Evolutionary conservation across 23 tunicate species (phyloP), one percentile per base, ranked within the genome.

Genomic region (Phallusia fumigata): DNA sequence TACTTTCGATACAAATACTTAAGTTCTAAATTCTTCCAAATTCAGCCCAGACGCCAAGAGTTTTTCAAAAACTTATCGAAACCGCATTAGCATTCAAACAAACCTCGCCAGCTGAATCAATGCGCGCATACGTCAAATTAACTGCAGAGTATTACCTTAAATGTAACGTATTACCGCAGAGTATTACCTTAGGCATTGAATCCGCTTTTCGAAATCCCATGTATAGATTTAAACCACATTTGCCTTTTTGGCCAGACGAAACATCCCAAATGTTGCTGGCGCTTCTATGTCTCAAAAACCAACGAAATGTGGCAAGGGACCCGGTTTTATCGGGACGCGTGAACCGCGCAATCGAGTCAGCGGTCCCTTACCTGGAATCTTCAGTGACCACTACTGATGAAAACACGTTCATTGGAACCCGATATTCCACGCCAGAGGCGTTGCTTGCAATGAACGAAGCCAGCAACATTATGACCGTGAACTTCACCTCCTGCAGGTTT

Each of bases 341-440:
- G 3, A 24, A 58, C 28, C 8, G 28, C 28, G 69, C 78, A 6
- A 74, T 34, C 35, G 12, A 33, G 19, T 33, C 40, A 31, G 78
- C 78, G 3, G 16, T 74, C 5, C 1, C 78, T 16, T 74, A 33
- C 33, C 35, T 74, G 40, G 78, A 74, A 74, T 30, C 78, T 28
- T 74, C 78, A 0, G 78, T 31, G 78, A 74, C 12, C 2, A 34
- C 33, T 34, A 5, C 12, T 5, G 78, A 33, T 3, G 78, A 74
- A 33, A 19, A 30, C 44, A 34, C 44, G 40, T 74, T 18, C 10
- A 28, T 74, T 19, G 78, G 78, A 74, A 74, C 12, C 44, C 40
- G 44, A 30, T 74, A 74, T 19, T 74, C 78, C 35, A 19, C 78
- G 35, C 78, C 78, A 32, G 78, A 34, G 44, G 78, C 78, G 32